phyloP scores from a whole-genome alignment of 2,888 invertebrate genomes.

The Cyrtodaria siliqua region DNA sequence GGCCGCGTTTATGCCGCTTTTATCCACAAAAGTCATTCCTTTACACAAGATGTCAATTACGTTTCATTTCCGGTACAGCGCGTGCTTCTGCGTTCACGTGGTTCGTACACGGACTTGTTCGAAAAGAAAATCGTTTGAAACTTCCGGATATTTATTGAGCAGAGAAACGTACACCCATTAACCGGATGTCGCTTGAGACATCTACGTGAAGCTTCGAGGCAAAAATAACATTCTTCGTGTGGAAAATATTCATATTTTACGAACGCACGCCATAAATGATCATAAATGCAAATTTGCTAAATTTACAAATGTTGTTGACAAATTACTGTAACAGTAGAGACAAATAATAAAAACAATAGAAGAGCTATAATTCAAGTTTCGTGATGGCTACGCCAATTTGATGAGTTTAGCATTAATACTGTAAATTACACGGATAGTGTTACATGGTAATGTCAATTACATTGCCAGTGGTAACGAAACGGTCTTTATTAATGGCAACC shows the following conservation, averaged over 20 bases:
- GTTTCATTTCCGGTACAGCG: slow-evolving; percentile 60
- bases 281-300: slow-evolving; percentile 58
- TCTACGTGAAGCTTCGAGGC: slow-evolving; percentile 23
- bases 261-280: slow-evolving; percentile 19
- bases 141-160: slow-evolving; percentile 71
- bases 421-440: slow-evolving; percentile 52
- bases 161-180: slow-evolving; percentile 70
- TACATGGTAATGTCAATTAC: slow-evolving; percentile 49
- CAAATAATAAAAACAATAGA: slow-evolving; percentile 25
- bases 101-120: slow-evolving; percentile 54
- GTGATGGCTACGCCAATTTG: slow-evolving; percentile 43
- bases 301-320: slow-evolving; percentile 42
- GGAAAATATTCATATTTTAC: slow-evolving; percentile 21
- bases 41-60: slow-evolving; percentile 63
- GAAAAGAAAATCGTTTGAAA: slow-evolving; percentile 66
- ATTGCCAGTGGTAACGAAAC: slow-evolving; percentile 11
- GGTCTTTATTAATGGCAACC: slow-evolving; percentile 3
- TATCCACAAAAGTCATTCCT: slow-evolving; percentile 21
- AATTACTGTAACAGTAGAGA: slow-evolving; percentile 41
- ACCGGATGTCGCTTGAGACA: slow-evolving; percentile 64
- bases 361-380: slow-evolving; percentile 31
- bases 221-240: slow-evolving; percentile 22
- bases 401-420: slow-evolving; percentile 50
- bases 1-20: too few relatives aligned
- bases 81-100: slow-evolving; percentile 55